A percentile compares a stretch with the other conserved stretches of the same genome.
These are phyloP conservation scores for Cecropterus lyciades DNA, from an alignment of 1,140 invertebrate genomes.

Conservation along the genomic window DNA sequence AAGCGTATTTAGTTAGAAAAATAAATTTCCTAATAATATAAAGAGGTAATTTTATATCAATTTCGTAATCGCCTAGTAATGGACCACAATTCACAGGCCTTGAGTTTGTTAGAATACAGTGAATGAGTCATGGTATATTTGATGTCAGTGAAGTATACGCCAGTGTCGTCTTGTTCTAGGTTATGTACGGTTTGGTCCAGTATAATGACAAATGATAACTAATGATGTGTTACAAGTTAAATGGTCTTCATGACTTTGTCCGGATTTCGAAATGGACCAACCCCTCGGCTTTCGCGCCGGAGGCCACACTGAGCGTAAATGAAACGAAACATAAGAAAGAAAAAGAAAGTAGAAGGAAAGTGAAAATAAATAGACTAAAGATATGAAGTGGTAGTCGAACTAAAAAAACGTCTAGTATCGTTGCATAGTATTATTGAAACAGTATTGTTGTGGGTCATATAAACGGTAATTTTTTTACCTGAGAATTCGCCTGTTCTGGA, in stretches of 20 bases:
- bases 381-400: slow-evolving; percentile 78
- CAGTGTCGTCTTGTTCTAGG: slow-evolving; percentile 78
- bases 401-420: slow-evolving; percentile 75
- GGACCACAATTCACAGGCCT: slow-evolving; percentile 75
- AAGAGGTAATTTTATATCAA: not conserved
- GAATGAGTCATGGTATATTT: slow-evolving; percentile 71
- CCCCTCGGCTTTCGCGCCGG: slow-evolving; percentile 45
- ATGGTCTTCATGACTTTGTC: slow-evolving; percentile 44
- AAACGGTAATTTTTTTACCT: slow-evolving; percentile 82
- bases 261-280: slow-evolving; percentile 50
- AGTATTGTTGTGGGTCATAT: slow-evolving; percentile 80
- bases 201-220: slow-evolving; percentile 71
- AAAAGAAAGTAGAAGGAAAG: slow-evolving; percentile 51
- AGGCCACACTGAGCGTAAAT: slow-evolving; percentile 71
- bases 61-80: slow-evolving; percentile 60
- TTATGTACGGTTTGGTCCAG: slow-evolving; percentile 73
- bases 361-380: slow-evolving; percentile 75
- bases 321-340: slow-evolving; percentile 65
- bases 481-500: slow-evolving; percentile 85
- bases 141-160: slow-evolving; percentile 80
- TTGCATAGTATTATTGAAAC: slow-evolving; percentile 77
- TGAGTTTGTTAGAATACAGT: slow-evolving; percentile 61
- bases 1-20: no score
- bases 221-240: slow-evolving; percentile 65
- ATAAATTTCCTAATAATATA: no score